Percentiles rank a stretch among this genome's conserved stretches.
These are phyloP conservation scores for Leptocoma aspasia DNA, from an alignment of 2,113 vertebrate species.

Conservation along the genomic window DNA sequence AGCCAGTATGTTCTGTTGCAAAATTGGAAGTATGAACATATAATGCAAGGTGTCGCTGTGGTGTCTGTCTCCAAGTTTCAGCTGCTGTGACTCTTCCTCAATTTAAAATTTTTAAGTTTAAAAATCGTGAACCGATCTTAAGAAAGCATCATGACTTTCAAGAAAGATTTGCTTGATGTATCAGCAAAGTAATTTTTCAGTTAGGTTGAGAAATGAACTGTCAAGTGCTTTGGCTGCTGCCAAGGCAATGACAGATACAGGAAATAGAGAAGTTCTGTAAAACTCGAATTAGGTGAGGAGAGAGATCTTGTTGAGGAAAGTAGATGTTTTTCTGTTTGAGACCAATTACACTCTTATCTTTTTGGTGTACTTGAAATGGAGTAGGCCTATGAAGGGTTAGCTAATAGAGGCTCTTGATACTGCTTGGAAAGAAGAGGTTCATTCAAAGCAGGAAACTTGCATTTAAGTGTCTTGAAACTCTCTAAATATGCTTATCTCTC, in stretches of 20 bases:
- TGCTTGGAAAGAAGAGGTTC: conserved; percentile 7
- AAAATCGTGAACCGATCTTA: background rate
- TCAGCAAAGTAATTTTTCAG: background rate
- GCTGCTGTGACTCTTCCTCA: background rate
- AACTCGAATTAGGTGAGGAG: background rate
- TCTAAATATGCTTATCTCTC: conserved; percentile 44
- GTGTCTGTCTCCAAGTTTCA: background rate
- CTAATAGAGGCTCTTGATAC: background rate
- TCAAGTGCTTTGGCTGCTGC: background rate
- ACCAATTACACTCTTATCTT: background rate
- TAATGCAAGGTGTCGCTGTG: background rate
- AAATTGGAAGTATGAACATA: background rate
- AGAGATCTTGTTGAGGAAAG: background rate
- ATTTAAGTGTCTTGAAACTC: conserved; percentile 1
- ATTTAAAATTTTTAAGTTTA: background rate
- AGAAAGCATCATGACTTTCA: background rate
- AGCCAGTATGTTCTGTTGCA: background rate
- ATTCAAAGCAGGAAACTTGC: conserved; percentile 35
- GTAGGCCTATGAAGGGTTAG: background rate
- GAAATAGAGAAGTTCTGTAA: background rate
- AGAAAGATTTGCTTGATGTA: background rate
- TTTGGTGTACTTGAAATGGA: background rate
- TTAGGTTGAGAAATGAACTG: background rate
- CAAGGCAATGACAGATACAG: background rate
- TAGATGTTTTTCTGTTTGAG: background rate